Evolutionary conservation across 1,140 invertebrate species (phyloP), one percentile per base, ranked within the genome.

Genomic region (Pemphigus obesinymphae): DNA sequence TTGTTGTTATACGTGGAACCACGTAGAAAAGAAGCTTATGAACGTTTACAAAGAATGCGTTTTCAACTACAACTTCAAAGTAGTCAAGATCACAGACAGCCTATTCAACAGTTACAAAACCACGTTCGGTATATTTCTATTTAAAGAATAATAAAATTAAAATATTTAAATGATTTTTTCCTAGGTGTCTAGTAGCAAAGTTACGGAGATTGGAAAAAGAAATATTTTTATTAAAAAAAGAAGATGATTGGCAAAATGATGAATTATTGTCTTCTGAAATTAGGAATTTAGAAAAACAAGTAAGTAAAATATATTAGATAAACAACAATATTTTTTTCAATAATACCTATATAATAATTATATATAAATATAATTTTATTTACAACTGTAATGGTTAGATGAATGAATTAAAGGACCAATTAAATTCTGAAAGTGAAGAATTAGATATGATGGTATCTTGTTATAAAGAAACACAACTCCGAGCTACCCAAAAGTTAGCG

Each of bases 1-100:
- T 89, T 99, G 3, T 87, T 99, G 50, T 90, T 99, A 0, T 98
- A 98, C 88, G 96, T 99, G 20, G 97, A 99, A 88, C 97, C 97
- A 0, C 94, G 96, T 84, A 90, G 97, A 81, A 97, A 98, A 85
- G 94, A 97, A 86, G 93, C 93, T 6, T 91, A 93, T 83, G 96
- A 97, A 85, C 90, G 95, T 83, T 89, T 97, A 48, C 94, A 97
- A 83, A 90, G 95, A 55, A 96, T 97, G 93, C 91, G 96, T 78
- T 98, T 98, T 87, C 94, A 97, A 85, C 87, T 98, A 61, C 95
- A 97, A 86, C 87, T 98, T 66, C 93, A 95, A 83, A 93, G 93
- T 66, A 91, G 95, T 63, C 95, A 96, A 85, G 96, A 98, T 87
- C 96, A 97, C 83, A 90, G 94, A 82, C 91, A 93, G 58, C 96